phyloP scores from a whole-genome alignment of 2,888 invertebrate genomes.

The Diploptera punctata region DNA sequence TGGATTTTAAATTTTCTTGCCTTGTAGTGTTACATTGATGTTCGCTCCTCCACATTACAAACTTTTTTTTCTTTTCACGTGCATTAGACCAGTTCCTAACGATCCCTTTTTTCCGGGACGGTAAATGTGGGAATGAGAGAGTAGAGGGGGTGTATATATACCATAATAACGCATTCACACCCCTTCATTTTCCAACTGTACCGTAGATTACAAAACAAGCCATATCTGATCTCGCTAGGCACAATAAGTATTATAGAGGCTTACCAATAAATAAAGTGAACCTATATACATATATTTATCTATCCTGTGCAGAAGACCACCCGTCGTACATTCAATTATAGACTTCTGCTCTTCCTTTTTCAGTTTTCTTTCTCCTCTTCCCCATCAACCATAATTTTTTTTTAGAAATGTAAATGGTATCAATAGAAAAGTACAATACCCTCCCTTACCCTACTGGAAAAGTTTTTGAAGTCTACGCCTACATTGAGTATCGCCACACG shows the following conservation, averaged over 20 bases:
- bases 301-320: slow-evolving; percentile 32
- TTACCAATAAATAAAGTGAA: slow-evolving; percentile 26
- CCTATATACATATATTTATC: slow-evolving; percentile 36
- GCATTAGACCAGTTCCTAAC: not conserved
- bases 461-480: not conserved
- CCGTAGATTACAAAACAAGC: slow-evolving; percentile 29
- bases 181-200: slow-evolving; percentile 29
- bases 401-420: slow-evolving; percentile 7
- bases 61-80: no score
- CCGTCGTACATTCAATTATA: slow-evolving; percentile 13
- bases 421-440: not conserved
- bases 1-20: no score
- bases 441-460: not conserved
- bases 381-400: not conserved
- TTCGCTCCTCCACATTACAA: no score
- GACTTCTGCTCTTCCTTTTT: not conserved
- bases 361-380: not conserved
- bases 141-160: no score
- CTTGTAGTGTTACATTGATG: no score
- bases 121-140: not conserved
- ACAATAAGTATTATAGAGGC: not conserved
- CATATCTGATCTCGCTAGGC: not conserved
- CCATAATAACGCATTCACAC: slow-evolving; percentile 34
- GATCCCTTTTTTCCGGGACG: not conserved
- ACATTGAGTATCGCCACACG: not conserved